A percentile compares a stretch with the other conserved stretches of the same genome.
These are phyloP conservation scores for Julus scanicus DNA, from an alignment of 2,888 invertebrate species.

Conservation along the genomic window DNA sequence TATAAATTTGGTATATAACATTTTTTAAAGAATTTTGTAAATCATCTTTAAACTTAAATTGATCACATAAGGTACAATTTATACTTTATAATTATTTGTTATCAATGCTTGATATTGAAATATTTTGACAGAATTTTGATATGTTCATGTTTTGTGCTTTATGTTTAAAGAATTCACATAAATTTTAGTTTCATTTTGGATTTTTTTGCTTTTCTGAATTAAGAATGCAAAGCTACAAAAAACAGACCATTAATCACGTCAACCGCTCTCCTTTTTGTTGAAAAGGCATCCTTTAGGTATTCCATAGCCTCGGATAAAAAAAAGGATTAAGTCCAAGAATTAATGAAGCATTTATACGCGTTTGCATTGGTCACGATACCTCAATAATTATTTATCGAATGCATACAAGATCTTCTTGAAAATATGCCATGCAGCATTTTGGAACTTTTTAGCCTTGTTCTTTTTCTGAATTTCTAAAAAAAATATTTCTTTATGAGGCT, in stretches of 20 bases:
- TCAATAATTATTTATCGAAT: not conserved
- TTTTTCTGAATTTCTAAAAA: not conserved
- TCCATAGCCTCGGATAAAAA: not conserved
- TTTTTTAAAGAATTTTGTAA: too few relatives aligned
- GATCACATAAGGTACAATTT: too few relatives aligned
- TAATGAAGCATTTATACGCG: not conserved
- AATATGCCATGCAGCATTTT: not conserved
- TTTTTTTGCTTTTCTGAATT: too few relatives aligned
- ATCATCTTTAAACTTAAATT: too few relatives aligned
- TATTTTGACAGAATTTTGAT: not conserved
- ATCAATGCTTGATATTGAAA: not conserved
- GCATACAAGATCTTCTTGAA: not conserved
- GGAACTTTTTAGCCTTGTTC: not conserved
- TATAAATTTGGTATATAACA: too few relatives aligned
- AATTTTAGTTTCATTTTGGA: too few relatives aligned
- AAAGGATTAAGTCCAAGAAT: not conserved
- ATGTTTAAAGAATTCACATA: not conserved
- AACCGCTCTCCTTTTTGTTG: not conserved
- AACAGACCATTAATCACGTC: not conserved
- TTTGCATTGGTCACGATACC: not conserved
- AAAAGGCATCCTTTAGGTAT: not conserved
- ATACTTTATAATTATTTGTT: too few relatives aligned
- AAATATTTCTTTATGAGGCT: too few relatives aligned
- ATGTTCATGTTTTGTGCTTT: not conserved
- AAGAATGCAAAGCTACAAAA: not conserved